Base-by-base conservation (phyloP, 2,888 invertebrate genomes). In the Nemotelus pantherinus region DNA sequence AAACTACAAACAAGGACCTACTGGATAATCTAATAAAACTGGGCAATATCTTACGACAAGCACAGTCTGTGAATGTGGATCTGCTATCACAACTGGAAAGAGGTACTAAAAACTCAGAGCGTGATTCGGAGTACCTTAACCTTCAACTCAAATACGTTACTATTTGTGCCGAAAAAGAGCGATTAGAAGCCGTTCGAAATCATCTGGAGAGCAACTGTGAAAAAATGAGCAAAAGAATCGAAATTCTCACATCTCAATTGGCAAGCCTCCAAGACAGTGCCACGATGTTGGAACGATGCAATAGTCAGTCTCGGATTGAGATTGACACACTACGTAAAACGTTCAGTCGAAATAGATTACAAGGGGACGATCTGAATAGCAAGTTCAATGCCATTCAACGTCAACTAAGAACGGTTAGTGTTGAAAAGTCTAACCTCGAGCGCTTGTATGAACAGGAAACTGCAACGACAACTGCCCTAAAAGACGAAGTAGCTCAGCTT, bases 221-320 rank as follows among this genome's bases (percentile, higher is more conserved):
- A 2, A 50, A 58, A 43, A 25, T 80, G 2, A 81, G 77, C 7
- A 83, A 83, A 64, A 81, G 83, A 3, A 79, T 84, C 47, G 83
- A 84, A 77, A 83, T 83, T 68, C 76, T 82, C 48, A 82, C 84
- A 3, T 68, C 83, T 0, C 82, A 82, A 71, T 76, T 83, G 7
- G 83, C 83, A 1, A 83, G 83, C n/a, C 72, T 80, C 1, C 83
- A 83, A 55, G 83, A 82, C 4, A 81, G 76, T 6, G 78, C 81
- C 60, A 55, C 80, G 3, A 83, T 81, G 77, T 65, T 82, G 0
- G 83, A 82, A 75, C 82, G 82, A 41, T 50, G 47, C 44, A 75
- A 63, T 63, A 39, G 4, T 6, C 10, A 55, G 9, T 74, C 63
- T 2, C 58, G 74, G 3, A 25, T 9, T 3, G 63, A 74, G 47